Evolutionary conservation across 2,888 invertebrate species (phyloP).

Genomic region (Pocota personata): DNA sequence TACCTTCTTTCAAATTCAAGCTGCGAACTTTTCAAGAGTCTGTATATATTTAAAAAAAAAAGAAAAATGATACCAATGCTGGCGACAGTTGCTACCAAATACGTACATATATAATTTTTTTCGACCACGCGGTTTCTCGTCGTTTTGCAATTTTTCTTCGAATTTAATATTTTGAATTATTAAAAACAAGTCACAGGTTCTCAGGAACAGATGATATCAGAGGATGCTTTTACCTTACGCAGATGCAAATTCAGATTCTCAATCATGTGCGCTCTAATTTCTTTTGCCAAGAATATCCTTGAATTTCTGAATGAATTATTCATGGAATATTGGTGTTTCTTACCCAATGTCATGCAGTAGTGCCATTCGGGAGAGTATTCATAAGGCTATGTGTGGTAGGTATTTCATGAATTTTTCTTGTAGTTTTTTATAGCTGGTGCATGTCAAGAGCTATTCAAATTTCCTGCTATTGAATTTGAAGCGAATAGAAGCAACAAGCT

Average conservation of each 20-base stretch:
- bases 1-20: not conserved
- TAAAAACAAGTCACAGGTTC: slow-evolving; percentile 38
- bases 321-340: slow-evolving; percentile 33
- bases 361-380: slow-evolving; percentile 10
- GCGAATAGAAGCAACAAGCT: slow-evolving; percentile 43
- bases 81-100: not conserved
- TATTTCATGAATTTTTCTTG: slow-evolving; percentile 5
- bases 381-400: not conserved
- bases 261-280: slow-evolving; percentile 51
- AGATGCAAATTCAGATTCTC: slow-evolving; percentile 26
- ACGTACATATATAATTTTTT: not conserved
- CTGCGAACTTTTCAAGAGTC: not conserved
- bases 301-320: slow-evolving; percentile 49
- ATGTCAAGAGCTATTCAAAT: slow-evolving; percentile 43
- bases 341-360: slow-evolving; percentile 21
- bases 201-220: slow-evolving; percentile 18
- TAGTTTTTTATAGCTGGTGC: slow-evolving; percentile 15
- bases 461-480: slow-evolving; percentile 44
- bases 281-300: slow-evolving; percentile 12
- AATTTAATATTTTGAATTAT: slow-evolving; percentile 2
- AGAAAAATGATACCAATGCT: not conserved
- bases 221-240: slow-evolving; percentile 9
- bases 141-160: too few species aligned
- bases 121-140: too few species aligned
- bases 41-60: not conserved